Percentiles rank a stretch among this genome's conserved stretches.
Conservation (phyloP, 2,113 vertebrate species). For the Asarcornis scutulata region DNA sequence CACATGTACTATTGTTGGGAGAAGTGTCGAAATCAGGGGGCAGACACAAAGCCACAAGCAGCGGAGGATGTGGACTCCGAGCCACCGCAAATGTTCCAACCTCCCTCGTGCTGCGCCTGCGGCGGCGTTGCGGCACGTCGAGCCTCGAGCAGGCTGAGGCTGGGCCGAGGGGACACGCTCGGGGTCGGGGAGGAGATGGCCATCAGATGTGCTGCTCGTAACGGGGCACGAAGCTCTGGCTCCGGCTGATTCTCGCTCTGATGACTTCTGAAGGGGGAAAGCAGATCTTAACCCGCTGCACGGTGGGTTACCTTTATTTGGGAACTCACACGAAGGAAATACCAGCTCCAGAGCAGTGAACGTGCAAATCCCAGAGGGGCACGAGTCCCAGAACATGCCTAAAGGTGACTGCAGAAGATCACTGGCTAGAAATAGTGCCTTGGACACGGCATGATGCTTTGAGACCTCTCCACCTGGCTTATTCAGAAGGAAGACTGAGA, state of each 20-base stretch:
- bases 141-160: neutral
- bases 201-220: neutral
- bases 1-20: neutral
- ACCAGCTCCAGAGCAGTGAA: neutral
- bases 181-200: neutral
- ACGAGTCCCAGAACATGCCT: neutral
- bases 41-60: neutral
- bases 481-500: neutral
- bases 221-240: fast-evolving
- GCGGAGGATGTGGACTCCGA: neutral
- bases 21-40: neutral
- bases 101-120: neutral
- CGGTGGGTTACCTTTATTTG: neutral
- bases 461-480: neutral
- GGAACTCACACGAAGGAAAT: neutral
- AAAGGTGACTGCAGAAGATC: neutral
- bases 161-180: neutral
- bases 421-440: neutral
- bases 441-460: fast-evolving
- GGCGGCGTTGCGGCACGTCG: neutral
- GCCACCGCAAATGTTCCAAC: neutral
- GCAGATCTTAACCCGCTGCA: too few species aligned
- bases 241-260: neutral
- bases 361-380: neutral
- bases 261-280: neutral